A percentile compares a stretch with the other conserved stretches of the same genome.
Evolutionary conservation across 1,140 invertebrate genomes (phyloP).

Genomic region (Planococcus citri): DNA sequence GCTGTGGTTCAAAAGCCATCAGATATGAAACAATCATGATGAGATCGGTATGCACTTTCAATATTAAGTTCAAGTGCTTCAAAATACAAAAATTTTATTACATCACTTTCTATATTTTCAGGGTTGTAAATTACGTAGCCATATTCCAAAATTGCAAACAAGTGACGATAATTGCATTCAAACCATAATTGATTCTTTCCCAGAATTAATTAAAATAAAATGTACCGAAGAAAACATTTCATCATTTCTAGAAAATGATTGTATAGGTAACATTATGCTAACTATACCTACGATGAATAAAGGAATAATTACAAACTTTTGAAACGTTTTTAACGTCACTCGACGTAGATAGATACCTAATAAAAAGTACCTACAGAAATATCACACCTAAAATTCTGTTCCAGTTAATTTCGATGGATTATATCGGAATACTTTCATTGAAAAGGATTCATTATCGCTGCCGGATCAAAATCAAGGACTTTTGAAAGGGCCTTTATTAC

Average conservation of each 20-base stretch:
- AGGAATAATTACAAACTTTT: too few species aligned
- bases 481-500: not conserved
- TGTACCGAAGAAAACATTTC: not conserved
- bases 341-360: too few species aligned
- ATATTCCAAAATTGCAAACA: slow-evolving; percentile 12
- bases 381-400: too few species aligned
- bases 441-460: not conserved
- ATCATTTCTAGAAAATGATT: not conserved
- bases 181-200: slow-evolving; percentile 12
- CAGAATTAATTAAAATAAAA: slow-evolving; percentile 9
- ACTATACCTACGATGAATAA: too few species aligned
- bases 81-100: not conserved
- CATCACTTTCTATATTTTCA: not conserved
- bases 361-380: too few species aligned
- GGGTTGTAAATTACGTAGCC: slow-evolving; percentile 7
- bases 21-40: slow-evolving; percentile 20
- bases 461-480: not conserved
- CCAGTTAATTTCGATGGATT: slow-evolving; percentile 10
- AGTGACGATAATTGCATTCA: slow-evolving; percentile 7
- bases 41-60: slow-evolving; percentile 10
- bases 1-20: slow-evolving; percentile 21
- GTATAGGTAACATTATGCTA: not conserved
- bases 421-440: not conserved
- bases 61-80: not conserved
- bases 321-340: too few species aligned